Evolutionary conservation across 2,888 invertebrate genomes (phyloP), one percentile per base, ranked within the genome.

Genomic region (Alsophila aescularia): DNA sequence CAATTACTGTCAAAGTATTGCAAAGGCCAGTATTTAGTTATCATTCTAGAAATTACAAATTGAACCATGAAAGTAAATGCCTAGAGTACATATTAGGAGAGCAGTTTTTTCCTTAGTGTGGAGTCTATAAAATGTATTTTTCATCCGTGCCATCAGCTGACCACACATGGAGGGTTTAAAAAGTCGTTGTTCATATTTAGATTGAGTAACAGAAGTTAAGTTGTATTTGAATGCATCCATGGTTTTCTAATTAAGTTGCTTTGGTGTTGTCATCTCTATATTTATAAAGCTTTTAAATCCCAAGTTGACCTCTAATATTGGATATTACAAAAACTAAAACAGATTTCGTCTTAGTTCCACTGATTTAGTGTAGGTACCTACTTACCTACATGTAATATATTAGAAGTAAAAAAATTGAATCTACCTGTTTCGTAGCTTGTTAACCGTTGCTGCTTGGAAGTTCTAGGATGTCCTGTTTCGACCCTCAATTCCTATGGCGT

Each of bases 91-190:
- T 32, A 36, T 40, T 24, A 7, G 7, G 8, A 5, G 5, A 24
- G 8, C 4, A 2, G 3, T 24, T 24, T 24, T 24, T 7, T 24
- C 5, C 5, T 2, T 7, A 24, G 5, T 5, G 24, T 41, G 10
- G 34, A 27, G 12, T 5, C 14, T 40, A 39, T 37, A n/a, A n/a
- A 49, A 35, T 15, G 36, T 39, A 43, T 35, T 18, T 41, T 35
- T 13, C 10, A 47, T 31, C 8, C 40, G 10, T 5, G 48, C 60
- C 62, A 52, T 53, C 52, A 16, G 58, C 58, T 67, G 73, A 52
- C 79, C 77, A 77, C 79, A 79, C 79, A 77, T 68, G 72, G 40
- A 63, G 74, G 59, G 53, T 63, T 70, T 64, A 65, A 68, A 75
- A 71, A 64, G 62, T 66, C 51, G 50, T 64, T 65, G 54, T 67